phyloP scores from a whole-genome alignment of 1,140 invertebrate genomes.

The Brachionus paranguensis region DNA sequence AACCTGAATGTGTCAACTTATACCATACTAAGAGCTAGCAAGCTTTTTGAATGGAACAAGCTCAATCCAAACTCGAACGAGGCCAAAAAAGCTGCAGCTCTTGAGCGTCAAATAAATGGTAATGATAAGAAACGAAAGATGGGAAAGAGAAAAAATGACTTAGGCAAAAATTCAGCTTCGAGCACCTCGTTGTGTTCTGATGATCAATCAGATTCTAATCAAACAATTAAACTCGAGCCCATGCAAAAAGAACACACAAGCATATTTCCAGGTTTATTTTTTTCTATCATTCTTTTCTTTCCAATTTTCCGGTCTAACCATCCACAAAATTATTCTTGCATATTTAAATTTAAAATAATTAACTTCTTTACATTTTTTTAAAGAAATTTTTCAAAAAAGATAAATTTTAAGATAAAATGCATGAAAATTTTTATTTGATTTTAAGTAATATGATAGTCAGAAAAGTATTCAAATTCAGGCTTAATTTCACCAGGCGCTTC shows the following conservation, averaged over 20 bases:
- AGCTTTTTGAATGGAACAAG: slow-evolving; percentile 39
- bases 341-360: too few relatives aligned
- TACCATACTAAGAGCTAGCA: slow-evolving; percentile 35
- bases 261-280: slow-evolving; percentile 1
- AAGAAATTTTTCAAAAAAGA: too few relatives aligned
- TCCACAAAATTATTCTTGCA: too few relatives aligned
- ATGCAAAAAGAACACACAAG: neutral
- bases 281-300: neutral
- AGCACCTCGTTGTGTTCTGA: slow-evolving; percentile 16
- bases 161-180: neutral
- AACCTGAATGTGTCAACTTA: slow-evolving; percentile 32
- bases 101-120: slow-evolving; percentile 37
- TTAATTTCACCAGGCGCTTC: too few relatives aligned
- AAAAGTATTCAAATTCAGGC: too few relatives aligned
- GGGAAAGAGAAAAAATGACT: neutral
- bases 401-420: too few relatives aligned
- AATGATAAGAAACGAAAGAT: slow-evolving; percentile 13
- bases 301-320: too few relatives aligned
- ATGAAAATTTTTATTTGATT: too few relatives aligned
- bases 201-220: slow-evolving; percentile 31
- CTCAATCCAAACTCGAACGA: slow-evolving; percentile 36
- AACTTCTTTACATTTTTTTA: too few relatives aligned
- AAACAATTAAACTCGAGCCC: slow-evolving; percentile 14
- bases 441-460: too few relatives aligned
- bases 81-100: slow-evolving; percentile 36